A percentile compares a stretch with the other conserved stretches of the same genome.
Conservation (phyloP, 2,113 vertebrate species). For the Boleophthalmus pectinirostris region DNA sequence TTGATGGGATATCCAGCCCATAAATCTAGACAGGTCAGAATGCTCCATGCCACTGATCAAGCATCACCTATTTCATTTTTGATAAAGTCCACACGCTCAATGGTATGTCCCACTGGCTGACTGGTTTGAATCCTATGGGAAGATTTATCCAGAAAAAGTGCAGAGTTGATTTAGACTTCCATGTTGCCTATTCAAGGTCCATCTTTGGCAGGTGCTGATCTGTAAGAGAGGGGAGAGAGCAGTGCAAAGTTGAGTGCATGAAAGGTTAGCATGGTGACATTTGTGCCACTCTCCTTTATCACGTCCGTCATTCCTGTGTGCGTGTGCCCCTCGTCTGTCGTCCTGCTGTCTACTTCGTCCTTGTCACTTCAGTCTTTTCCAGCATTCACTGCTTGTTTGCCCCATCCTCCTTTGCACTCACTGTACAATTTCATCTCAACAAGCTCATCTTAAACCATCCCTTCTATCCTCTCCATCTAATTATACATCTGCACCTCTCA, state of each 20-base stretch:
- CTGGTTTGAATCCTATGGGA: constrained; percentile 40
- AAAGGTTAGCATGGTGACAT: constrained; percentile 75
- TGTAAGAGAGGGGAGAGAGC: constrained; percentile 38
- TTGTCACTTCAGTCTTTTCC: constrained; percentile 61
- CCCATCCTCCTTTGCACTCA: constrained; percentile 35
- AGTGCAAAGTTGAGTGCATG: constrained; percentile 49
- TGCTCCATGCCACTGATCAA: constrained; percentile 53
- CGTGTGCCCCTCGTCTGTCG: constrained; percentile 64
- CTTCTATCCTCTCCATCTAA: constrained; percentile 34
- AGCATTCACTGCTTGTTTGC: constrained; percentile 53
- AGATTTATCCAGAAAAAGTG: constrained; percentile 18
- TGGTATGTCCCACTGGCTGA: constrained; percentile 39
- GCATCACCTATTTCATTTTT: constrained; percentile 59
- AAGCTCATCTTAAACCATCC: constrained; percentile 43
- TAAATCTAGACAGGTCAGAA: constrained; percentile 60
- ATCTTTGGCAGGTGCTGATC: constrained; percentile 46
- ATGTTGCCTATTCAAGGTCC: constrained; percentile 56
- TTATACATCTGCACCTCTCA: constrained; percentile 36
- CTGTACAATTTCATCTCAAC: constrained; percentile 53
- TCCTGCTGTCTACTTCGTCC: constrained; percentile 66
- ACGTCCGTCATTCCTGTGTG: constrained; percentile 61
- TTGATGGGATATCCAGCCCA: constrained; percentile 59
- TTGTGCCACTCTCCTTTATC: constrained; percentile 74
- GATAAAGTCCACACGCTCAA: constrained; percentile 39
- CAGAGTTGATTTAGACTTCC: constrained; percentile 49